Base-by-base conservation (phyloP, 2,888 invertebrate species). In the Drosophila atripex region DNA sequence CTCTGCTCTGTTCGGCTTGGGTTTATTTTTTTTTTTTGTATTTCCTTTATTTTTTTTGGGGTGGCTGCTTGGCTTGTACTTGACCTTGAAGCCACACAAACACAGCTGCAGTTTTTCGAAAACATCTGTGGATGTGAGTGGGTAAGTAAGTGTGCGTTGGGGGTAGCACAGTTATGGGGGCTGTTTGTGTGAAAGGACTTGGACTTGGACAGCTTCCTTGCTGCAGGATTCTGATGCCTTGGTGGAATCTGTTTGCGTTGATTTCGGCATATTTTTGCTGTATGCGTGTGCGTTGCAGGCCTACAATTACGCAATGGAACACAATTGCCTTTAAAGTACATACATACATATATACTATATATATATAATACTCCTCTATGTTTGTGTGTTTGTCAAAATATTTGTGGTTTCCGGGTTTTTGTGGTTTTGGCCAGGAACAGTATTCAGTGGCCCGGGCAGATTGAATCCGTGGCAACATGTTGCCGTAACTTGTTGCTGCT, bases 241-340 rank as follows among this genome's bases (percentile, higher is more conserved):
- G 86, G 87, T 85, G 72, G 66, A 85, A 85, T 77, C 87, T 85
- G 88, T 85, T 85, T 88, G 87, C 87, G 85, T 85, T 88, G 86
- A 85, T 83, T 88, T 85, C 86, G 88, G 86, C 88, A 88, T 88
- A 88, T 85, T 88, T 85, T 88, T 73, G 54, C 43, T 53, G 50
- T 72, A 53, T 70, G 64, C 64, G 77, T 83, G 73, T 83, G 86
- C 80, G 83, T 87, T 71, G 18, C 25, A 43, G 28, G 82, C 74
- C 87, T 84, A 83, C 28, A 45, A 61, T 52, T 82, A 82, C 82
- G 82, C 80, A 82, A 60, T 68, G 70, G 11, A 46, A 56, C 39
- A 56, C 39, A 73, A 70, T 58, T 68, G 69, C 47, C 47, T 38
- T 55, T 47, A 25, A 55, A 66, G 12, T 47, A 35, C 35, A 14